Base-by-base conservation (phyloP, 2,888 invertebrate species). In the Drosophila seclusa region DNA sequence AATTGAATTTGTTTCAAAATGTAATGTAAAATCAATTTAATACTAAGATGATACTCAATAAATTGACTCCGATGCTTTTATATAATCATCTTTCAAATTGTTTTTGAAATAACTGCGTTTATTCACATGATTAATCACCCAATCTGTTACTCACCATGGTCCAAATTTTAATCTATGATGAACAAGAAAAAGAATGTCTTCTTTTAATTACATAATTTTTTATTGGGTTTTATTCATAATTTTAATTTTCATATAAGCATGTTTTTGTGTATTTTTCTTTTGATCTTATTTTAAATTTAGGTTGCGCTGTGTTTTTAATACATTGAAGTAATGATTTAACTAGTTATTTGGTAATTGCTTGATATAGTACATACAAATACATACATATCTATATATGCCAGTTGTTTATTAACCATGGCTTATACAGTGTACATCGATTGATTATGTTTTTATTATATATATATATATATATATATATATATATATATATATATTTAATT, bases 321-420 rank as follows among this genome's bases (percentile, higher is more conserved):
- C 71, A 71, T 67, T 80, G 79, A 68, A 72, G 70, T 84, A 82
- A 89, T 89, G 90, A 90, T 85, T 88, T 89, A 88, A 83, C 88
- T 88, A 88, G 73, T 79, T 87, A 77, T 80, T 88, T 86, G 85
- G 82, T 89, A 89, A 73, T 80, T 82, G 73, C 73, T 76, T 76
- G 65, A 68, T 73, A 66, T 64, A 29, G 40, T 78, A 78, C 58
- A 71, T 40, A 59, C 27, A 67, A 54, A 73, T 48, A 75, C 61
- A 63, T 52, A 61, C 29, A 66, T 49, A 63, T 42, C 52, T 77
- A 59, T 52, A 71, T 36, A 45, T 38, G 57, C 55, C 63, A 55
- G 27, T 29, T 21, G 29, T 49, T 27, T 40, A 18, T 53, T 45
- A 36, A 42, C 48, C 54, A 52, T 67, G 71, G 55, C 75, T 52